A percentile compares a stretch with the other conserved stretches of the same genome.
Conservation (phyloP, 2,888 invertebrate genomes). For the Mylabris sibirica region DNA sequence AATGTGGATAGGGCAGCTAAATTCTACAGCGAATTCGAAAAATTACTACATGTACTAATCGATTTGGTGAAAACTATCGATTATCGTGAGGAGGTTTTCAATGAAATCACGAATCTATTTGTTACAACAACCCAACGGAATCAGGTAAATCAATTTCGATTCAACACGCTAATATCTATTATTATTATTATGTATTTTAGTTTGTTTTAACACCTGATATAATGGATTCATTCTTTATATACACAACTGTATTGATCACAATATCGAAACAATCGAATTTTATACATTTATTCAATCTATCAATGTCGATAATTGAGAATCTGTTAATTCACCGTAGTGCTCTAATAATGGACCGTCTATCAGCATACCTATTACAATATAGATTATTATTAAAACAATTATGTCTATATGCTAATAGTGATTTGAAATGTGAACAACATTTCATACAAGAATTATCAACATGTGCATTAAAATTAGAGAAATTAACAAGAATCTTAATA, state of each 20-base stretch:
- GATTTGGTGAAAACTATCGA: constrained; percentile 37
- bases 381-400: constrained; percentile 50
- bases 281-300: constrained; percentile 40
- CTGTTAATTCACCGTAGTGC: constrained; percentile 53
- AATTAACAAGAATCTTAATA: constrained; percentile 55
- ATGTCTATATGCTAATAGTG: constrained; percentile 45
- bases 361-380: constrained; percentile 56
- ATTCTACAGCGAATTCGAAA: constrained; percentile 48
- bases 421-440: constrained; percentile 41
- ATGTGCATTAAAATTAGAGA: constrained; percentile 59
- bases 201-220: constrained; percentile 49
- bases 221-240: constrained; percentile 40
- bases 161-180: constrained; percentile 21
- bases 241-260: constrained; percentile 41
- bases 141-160: constrained; percentile 46
- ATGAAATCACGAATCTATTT: constrained; percentile 49
- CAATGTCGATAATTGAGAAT: constrained; percentile 50
- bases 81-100: constrained; percentile 41
- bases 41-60: constrained; percentile 45
- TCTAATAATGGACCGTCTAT: constrained; percentile 55
- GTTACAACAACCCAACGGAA: constrained; percentile 49
- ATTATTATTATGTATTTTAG: constrained; percentile 46
- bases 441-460: constrained; percentile 47
- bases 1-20: constrained; percentile 51
- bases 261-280: constrained; percentile 43